Percentiles rank a stretch among this genome's conserved stretches.
phyloP scores from a whole-genome alignment of 1,140 invertebrate species.

The Hyles euphorbiae region DNA sequence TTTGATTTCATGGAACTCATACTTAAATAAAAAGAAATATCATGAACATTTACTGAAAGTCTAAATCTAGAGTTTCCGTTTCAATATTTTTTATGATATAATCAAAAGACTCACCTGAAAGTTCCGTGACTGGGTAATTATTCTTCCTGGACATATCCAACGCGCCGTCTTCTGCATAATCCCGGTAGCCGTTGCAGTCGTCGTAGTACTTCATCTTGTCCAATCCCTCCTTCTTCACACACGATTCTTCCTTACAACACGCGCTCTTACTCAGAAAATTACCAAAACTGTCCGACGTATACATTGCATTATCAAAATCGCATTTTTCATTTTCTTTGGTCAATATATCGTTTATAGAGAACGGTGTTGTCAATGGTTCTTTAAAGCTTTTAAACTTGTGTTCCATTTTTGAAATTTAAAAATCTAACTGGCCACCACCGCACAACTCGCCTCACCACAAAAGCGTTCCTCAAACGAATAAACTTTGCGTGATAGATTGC shows the following conservation, averaged over 20 bases:
- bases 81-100: conserved; percentile 8
- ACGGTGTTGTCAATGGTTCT: conserved; percentile 77
- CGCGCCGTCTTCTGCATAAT: conserved; percentile 55
- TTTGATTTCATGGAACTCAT: too few relatives aligned
- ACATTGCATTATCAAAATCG: conserved; percentile 63
- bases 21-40: too few relatives aligned
- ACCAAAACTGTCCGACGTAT: conserved; percentile 39
- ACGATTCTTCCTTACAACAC: conserved; percentile 36
- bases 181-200: conserved; percentile 50
- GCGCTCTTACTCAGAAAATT: conserved; percentile 47
- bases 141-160: conserved; percentile 66
- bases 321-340: conserved; percentile 74
- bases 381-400: conserved; percentile 56
- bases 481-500: conserved; percentile 69
- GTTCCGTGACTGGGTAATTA: conserved; percentile 60
- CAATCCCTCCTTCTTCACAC: conserved; percentile 39
- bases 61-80: not conserved
- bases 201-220: conserved; percentile 65
- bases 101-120: conserved; percentile 46
- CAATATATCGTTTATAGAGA: conserved; percentile 86
- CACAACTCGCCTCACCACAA: conserved; percentile 62
- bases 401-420: conserved; percentile 56
- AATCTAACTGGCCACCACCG: conserved; percentile 37
- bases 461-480: conserved; percentile 70
- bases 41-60: too few relatives aligned